Evolutionary conservation across 2,888 invertebrate genomes (phyloP), one percentile per base, ranked within the genome.

Genomic region (Leucophora obtusa): DNA sequence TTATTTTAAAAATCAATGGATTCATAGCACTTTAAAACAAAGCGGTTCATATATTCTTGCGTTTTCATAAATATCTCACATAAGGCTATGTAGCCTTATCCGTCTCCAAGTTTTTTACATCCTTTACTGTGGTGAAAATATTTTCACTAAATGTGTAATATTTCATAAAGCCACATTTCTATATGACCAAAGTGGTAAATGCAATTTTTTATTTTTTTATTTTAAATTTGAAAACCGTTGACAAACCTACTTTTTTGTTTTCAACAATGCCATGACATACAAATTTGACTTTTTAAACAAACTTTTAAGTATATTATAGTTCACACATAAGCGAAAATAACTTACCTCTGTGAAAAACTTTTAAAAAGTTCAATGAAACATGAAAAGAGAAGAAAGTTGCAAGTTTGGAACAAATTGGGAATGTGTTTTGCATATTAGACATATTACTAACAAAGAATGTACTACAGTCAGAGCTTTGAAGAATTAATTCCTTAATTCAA

Each of bases 211-310:
- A 21, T 38, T 38, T 10, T 38, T 38, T 14, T 11, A 38, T 14
- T 38, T 38, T 38, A 38, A 38, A 11, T 2, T 35, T 35, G 35
- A 35, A 2, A 35, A 35, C 35, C 10, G 7, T 3, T 38, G 38
- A 38, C 38, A 38, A 38, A 38, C 11, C 38, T 38, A 11, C 14
- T 0, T 11, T 38, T 38, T 38, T 38, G 11, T 38, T 8, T 10
- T 14, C 3, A 38, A 11, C 38, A 38, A 38, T 38, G 11, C 2
- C 54, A 21, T 68, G 10, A 14, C 15, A 33, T 58, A 14, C 54
- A 59, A 60, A 51, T 70, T 35, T 69, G 24, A 38, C 28, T 70
- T 63, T 70, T 65, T 9, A 1, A 54, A 18, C 9, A 59, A 74
- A 68, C 24, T 60, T 60, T 7, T 35, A 35, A 35, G 2, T 1